A percentile compares a stretch with the other conserved stretches of the same genome.
Conservation (phyloP, 1,140 invertebrate species). For the Protaetia brevitarsis region DNA sequence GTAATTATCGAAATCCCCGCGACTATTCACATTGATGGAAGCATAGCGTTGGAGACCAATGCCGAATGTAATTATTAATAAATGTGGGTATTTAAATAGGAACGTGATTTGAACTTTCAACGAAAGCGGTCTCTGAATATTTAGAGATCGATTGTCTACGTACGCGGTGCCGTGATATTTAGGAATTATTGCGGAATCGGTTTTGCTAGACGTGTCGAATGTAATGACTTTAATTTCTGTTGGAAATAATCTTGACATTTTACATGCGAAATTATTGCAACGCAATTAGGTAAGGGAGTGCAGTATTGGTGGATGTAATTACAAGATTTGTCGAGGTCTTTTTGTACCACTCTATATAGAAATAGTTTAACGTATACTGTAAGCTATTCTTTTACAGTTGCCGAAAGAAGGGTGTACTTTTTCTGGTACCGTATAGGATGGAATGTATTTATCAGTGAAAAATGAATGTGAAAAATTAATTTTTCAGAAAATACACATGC, state of each 20-base stretch:
- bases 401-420: too few relatives aligned
- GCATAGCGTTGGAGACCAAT: background rate
- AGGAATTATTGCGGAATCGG: background rate
- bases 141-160: background rate
- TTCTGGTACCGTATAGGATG: too few relatives aligned
- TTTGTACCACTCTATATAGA: too few relatives aligned
- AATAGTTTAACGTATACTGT: too few relatives aligned
- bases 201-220: background rate
- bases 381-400: too few relatives aligned
- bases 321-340: too few relatives aligned
- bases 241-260: background rate
- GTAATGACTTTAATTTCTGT: background rate
- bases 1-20: conserved; percentile 24
- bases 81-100: background rate
- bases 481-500: too few relatives aligned
- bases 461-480: too few relatives aligned
- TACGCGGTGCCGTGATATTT: background rate
- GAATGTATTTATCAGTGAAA: too few relatives aligned
- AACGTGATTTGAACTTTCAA: background rate
- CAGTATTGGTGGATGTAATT: too few relatives aligned
- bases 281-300: too few relatives aligned
- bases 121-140: background rate
- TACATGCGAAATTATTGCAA: too few relatives aligned
- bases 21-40: background rate
- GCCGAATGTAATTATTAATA: background rate